These are phyloP conservation scores for Catharus fuscescens DNA, from an alignment of 2,113 vertebrate genomes.

Conservation along the genomic window DNA sequence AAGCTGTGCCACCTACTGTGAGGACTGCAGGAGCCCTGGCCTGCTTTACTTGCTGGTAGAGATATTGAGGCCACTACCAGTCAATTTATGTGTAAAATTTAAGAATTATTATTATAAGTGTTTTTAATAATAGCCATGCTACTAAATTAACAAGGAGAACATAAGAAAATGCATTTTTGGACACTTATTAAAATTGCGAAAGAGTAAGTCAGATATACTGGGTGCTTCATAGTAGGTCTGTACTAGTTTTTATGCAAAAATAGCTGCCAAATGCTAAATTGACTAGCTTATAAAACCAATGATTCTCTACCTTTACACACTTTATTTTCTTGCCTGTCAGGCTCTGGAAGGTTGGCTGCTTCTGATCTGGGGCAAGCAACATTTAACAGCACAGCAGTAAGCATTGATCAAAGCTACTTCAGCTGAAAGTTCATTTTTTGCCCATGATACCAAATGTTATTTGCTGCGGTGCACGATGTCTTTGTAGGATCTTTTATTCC, in stretches of 20 bases:
- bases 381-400: slow-evolving; percentile 2
- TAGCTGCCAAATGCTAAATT: not conserved
- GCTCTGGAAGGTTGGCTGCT: not conserved
- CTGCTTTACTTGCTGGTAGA: not conserved
- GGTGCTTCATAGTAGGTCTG: not conserved
- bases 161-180: not conserved
- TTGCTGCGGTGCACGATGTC: fast-evolving
- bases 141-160: not conserved
- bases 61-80: not conserved
- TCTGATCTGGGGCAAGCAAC: not conserved
- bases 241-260: not conserved
- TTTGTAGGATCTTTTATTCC: not conserved
- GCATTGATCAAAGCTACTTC: slow-evolving; percentile 7
- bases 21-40: not conserved
- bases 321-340: not conserved
- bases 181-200: not conserved
- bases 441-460: not conserved
- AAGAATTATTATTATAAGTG: not conserved
- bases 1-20: not conserved
- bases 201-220: not conserved
- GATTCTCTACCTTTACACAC: not conserved
- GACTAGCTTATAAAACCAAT: not conserved
- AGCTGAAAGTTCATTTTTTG: not conserved
- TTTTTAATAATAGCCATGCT: not conserved
- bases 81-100: not conserved